Base-by-base conservation (phyloP, 2,888 invertebrate genomes). In the Panzeria rudis region DNA sequence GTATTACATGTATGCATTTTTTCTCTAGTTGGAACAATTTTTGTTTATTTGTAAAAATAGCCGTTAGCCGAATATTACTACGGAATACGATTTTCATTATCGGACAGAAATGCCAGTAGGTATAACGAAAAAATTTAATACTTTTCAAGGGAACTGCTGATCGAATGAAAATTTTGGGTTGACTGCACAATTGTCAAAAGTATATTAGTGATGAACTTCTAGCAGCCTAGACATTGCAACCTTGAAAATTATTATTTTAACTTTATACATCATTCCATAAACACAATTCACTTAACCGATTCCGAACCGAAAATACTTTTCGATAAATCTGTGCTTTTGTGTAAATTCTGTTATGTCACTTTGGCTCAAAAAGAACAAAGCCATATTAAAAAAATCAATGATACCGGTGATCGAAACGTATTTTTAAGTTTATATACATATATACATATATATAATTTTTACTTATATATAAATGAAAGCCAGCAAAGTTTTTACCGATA, bases 241-340 rank as follows among this genome's bases (percentile, higher is more conserved):
- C 52, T 64, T 62, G 52, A 75, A 73, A 73, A 44, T 61, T 47
- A 73, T 35, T 29, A 64, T 25, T 50, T 62, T 62, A 29, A 62
- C 41, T 20, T 64, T 64, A 52, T 75, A 62, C 59, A 23, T n/a
- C 20, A 50, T 62, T 20, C 6, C 20, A 41, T 23, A 62, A 7
- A 23, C 7, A 20, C 41, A 23, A 15, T 4, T 29, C 15, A 32
- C 38, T 68, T 50, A 77, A 68, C 77, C 77, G 77, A 68, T 50
- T 47, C 77, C 77, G 59, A 17, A 44, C 11, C 68, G 68, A 15
- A 15, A 1, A 35, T 8, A 23, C 15, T 8, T 59, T 9, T 59
- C 11, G 9, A 25, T 47, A 59, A 8, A 11, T n/a, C 13, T 11
- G 7, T 7, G 1, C 7, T 2, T 68, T 68, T 15, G 9, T n/a